Conservation (phyloP, 2,113 vertebrate species). For the Holacanthus passer region DNA sequence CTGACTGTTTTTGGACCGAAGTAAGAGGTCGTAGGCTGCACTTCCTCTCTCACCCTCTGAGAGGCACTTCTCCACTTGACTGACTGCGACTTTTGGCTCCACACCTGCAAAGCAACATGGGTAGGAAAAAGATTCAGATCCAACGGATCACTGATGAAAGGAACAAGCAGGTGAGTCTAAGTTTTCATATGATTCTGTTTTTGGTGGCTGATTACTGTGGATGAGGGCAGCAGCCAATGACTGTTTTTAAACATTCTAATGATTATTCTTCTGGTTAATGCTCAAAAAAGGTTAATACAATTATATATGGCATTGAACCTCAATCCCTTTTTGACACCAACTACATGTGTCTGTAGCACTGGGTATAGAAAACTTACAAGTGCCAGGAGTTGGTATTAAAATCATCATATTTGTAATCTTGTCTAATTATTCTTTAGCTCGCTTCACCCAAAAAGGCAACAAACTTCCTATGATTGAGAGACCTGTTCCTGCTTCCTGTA, state of each 20-base stretch:
- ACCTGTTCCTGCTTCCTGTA: too few relatives aligned
- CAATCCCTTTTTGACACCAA: background rate
- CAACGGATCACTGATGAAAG: constrained; percentile 98
- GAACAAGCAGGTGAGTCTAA: constrained; percentile 91
- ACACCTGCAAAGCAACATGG: constrained; percentile 87
- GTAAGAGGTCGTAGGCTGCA: constrained; percentile 43
- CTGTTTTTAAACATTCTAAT: background rate
- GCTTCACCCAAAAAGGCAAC: too few relatives aligned
- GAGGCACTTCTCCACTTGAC: constrained; percentile 66
- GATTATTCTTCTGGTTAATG: background rate
- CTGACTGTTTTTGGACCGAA: constrained; percentile 62
- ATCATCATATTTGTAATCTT: background rate
- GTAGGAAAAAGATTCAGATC: constrained; percentile 99
- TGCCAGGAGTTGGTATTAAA: background rate
- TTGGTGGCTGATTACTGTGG: background rate
- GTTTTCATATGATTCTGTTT: background rate
- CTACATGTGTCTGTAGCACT: background rate
- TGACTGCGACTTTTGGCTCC: constrained; percentile 59
- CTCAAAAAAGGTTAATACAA: background rate
- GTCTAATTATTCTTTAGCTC: background rate
- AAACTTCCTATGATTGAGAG: too few relatives aligned
- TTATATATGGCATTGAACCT: background rate
- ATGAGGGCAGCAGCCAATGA: background rate
- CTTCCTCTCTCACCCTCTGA: constrained; percentile 50
- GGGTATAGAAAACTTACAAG: background rate